phyloP scores from a whole-genome alignment of 2,888 invertebrate genomes.

The Monochamus alternatus region DNA sequence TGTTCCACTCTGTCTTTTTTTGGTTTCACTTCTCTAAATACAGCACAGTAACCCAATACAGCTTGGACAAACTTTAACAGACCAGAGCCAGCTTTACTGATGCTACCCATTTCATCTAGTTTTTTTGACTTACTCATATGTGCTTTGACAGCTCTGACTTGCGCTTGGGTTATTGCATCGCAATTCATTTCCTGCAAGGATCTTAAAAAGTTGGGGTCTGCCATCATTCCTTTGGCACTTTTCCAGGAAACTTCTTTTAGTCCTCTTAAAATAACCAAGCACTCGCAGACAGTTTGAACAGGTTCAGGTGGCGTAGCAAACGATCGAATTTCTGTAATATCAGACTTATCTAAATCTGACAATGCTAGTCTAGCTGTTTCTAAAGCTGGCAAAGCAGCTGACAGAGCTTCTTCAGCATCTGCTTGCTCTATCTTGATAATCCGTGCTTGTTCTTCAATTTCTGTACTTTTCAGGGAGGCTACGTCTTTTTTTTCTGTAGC shows the following conservation, averaged over 20 bases:
- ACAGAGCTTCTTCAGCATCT: conserved; percentile 87
- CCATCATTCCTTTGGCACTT: conserved; percentile 93
- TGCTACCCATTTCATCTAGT: conserved; percentile 86
- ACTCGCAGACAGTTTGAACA: conserved; percentile 92
- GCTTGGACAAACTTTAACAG: conserved; percentile 89
- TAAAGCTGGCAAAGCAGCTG: conserved; percentile 88
- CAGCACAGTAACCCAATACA: conserved; percentile 91
- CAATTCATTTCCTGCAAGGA: conserved; percentile 90
- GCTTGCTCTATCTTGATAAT: conserved; percentile 86
- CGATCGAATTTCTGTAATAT: conserved; percentile 93
- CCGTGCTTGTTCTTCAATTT: conserved; percentile 87
- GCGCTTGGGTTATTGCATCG: conserved; percentile 81
- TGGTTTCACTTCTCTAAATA: conserved; percentile 88
- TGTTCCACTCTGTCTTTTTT: conserved; percentile 88
- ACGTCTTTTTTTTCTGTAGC: conserved; percentile 86
- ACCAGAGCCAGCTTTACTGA: conserved; percentile 91
- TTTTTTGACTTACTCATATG: conserved; percentile 83
- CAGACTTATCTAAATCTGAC: conserved; percentile 88
- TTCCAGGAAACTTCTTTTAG: conserved; percentile 92
- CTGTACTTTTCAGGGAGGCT: conserved; percentile 85
- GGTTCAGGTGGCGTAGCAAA: conserved; percentile 93
- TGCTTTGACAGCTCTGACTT: conserved; percentile 80
- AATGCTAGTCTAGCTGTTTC: conserved; percentile 87
- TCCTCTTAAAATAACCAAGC: conserved; percentile 88
- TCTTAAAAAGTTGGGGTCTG: conserved; percentile 88